Percentiles rank a stretch among this genome's conserved stretches.
Conservation (phyloP, 2,888 invertebrate genomes). For the Mythimna pallens region DNA sequence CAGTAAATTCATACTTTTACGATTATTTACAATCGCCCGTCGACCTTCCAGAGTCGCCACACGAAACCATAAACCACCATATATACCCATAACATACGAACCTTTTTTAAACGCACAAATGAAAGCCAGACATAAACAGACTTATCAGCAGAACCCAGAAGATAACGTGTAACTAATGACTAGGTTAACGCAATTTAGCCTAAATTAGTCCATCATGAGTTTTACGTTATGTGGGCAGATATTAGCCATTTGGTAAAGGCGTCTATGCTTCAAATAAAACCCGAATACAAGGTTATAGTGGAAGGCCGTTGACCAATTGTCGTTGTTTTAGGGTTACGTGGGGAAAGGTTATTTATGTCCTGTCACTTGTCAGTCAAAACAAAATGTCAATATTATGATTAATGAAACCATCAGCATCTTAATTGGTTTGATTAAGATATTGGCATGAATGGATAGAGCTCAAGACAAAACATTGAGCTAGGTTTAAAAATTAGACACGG, state of each 20-base stretch:
- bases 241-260: conserved; percentile 54
- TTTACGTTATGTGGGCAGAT: conserved; percentile 58
- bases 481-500: background rate
- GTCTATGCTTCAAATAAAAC: conserved; percentile 58
- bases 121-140: conserved; percentile 51
- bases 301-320: conserved; percentile 61
- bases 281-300: conserved; percentile 61
- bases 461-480: background rate
- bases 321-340: conserved; percentile 47
- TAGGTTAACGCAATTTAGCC: conserved; percentile 51
- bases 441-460: background rate
- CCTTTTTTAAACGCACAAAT: conserved; percentile 44
- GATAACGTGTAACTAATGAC: conserved; percentile 63
- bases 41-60: conserved; percentile 36
- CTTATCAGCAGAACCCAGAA: conserved; percentile 52
- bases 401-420: background rate
- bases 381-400: background rate
- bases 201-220: conserved; percentile 55
- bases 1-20: conserved; percentile 46
- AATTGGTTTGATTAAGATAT: background rate
- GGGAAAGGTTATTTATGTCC: background rate
- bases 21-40: conserved; percentile 42
- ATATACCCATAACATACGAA: conserved; percentile 8
- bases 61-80: conserved; percentile 44
- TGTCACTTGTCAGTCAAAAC: background rate